Evolutionary conservation across 1,140 invertebrate genomes (phyloP), one percentile per base, ranked within the genome.

Genomic region (Philopotamus ludificatus): DNA sequence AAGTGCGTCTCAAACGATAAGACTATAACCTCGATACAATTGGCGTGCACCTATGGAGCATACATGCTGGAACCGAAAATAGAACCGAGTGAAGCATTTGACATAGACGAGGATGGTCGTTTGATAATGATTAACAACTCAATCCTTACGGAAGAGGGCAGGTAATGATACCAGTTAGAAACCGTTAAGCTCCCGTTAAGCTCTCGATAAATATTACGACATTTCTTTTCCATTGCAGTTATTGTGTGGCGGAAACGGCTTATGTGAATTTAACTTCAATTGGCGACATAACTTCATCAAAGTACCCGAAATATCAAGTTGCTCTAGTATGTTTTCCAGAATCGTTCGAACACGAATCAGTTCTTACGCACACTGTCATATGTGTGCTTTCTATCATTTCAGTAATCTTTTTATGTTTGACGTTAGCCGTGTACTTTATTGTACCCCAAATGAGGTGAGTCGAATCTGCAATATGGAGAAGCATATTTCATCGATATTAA

Each of bases 391-490:
- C 77, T 1, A 72, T 83, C 1, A 75, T 86, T n/a, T 88, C 87
- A 0, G 80, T 82, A 0, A 60, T 81, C 7, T 88, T 86, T 64
- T 73, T 87, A 0, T 65, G 84, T 0, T 57, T 79, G 1, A 87
- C 86, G 0, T 73, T 86, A 4, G 65, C 80, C 1, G 78, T 87
- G 1, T 88, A 88, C 72, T 70, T 74, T 23, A 74, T 80, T 16
- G 70, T 87, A 8, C 85, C 86, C 1, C 81, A 84, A 72, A 71
- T 88, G 70, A 87, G 79, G 85, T 85, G 71, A 79, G 77, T 8
- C 57, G 16, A 18, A 2, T 7, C 26, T 7, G 15, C 50, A 15
- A 47, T 10, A 9, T 15, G 8, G 44, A 39, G 8, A 7, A 47
- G 44, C 44, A 8, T 47, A 4, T 47, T 47, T 22, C 15, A 21